Conservation (phyloP, 2,888 invertebrate species). For the Lacanobia wlatinum region DNA sequence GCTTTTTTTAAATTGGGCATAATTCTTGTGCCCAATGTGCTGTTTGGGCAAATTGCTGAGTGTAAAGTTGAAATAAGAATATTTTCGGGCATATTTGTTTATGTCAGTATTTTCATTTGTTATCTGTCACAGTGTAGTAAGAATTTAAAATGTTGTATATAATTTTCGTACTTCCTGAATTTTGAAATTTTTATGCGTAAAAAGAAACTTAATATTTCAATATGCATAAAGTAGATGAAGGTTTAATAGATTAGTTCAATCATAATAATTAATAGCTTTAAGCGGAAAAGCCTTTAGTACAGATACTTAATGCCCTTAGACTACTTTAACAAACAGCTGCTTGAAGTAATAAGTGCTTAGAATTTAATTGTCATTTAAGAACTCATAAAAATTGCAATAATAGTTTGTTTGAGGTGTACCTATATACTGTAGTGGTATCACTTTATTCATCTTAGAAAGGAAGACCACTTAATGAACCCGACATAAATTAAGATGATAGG, state of each 20-base stretch:
- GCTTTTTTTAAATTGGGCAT: conserved; percentile 43
- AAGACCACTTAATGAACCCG: too few relatives aligned
- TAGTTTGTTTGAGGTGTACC: too few relatives aligned
- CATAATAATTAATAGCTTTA: neutral
- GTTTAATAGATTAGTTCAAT: conserved; percentile 6
- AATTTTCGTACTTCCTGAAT: neutral
- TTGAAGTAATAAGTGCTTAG: neutral
- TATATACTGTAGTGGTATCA: too few relatives aligned
- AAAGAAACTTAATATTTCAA: neutral
- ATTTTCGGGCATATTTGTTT: conserved; percentile 8
- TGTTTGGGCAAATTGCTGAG: conserved; percentile 39
- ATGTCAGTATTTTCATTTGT: neutral
- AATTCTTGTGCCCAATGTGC: conserved; percentile 26
- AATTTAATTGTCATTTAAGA: neutral
- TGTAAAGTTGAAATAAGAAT: conserved; percentile 30
- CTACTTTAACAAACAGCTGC: conserved; percentile 11
- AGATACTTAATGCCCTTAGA: conserved; percentile 9
- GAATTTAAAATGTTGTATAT: neutral
- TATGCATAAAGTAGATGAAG: neutral
- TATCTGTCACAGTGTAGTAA: neutral
- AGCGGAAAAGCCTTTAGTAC: neutral
- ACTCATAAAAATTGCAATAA: too few relatives aligned
- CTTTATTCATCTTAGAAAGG: too few relatives aligned
- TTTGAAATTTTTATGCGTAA: neutral
- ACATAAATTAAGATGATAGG: too few relatives aligned